Percentiles rank a stretch among this genome's conserved stretches.
phyloP scores from a whole-genome alignment of 2,888 invertebrate genomes.

The Teinopalpus imperialis region DNA sequence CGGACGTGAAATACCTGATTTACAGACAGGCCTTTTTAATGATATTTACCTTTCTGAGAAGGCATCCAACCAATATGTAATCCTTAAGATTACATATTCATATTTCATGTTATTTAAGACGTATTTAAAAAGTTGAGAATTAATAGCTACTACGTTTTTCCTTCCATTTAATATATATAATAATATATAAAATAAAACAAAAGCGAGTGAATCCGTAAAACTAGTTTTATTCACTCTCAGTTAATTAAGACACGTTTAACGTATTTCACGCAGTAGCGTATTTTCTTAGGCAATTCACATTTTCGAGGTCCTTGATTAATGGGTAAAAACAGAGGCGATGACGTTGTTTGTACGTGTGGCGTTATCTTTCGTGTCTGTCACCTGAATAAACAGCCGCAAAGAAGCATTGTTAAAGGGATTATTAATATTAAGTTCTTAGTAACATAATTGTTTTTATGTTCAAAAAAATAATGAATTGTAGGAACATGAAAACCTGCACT shows the following conservation, averaged over 20 bases:
- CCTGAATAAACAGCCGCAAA: slow-evolving; percentile 28
- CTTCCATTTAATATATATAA: too few relatives aligned
- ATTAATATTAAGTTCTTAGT: too few relatives aligned
- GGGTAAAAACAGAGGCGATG: slow-evolving; percentile 16
- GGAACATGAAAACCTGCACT: too few relatives aligned
- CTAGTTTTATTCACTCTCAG: too few relatives aligned
- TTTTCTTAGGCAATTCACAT: background rate
- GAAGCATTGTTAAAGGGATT: slow-evolving; percentile 15
- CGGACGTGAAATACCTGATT: background rate
- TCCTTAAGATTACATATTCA: too few relatives aligned
- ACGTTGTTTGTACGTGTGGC: slow-evolving; percentile 15
- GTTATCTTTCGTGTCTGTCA: slow-evolving; percentile 16
- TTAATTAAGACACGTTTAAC: background rate
- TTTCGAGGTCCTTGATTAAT: slow-evolving; percentile 18
- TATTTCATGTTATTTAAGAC: too few relatives aligned
- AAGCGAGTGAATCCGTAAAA: too few relatives aligned
- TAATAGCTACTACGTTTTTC: too few relatives aligned
- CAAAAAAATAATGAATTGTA: too few relatives aligned
- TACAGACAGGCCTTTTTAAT: background rate
- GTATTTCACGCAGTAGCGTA: background rate
- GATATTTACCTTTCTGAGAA: background rate
- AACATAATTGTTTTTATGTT: too few relatives aligned
- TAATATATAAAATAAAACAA: too few relatives aligned
- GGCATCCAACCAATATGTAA: background rate
- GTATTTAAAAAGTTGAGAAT: too few relatives aligned